Conservation (phyloP, 2,113 vertebrate species). For the Pterophyllum scalare region DNA sequence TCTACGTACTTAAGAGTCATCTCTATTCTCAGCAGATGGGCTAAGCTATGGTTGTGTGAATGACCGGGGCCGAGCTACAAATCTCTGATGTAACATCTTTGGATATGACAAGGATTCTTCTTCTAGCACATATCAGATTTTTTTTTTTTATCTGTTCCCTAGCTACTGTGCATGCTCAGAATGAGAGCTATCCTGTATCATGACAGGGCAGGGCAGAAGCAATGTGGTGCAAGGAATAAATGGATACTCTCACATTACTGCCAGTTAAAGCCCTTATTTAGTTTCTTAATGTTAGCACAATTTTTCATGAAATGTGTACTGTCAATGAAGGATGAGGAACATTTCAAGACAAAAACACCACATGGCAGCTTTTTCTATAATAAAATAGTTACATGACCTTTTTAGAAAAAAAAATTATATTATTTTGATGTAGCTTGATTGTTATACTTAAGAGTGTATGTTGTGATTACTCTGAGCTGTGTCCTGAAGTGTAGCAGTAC, state of each 20-base stretch:
- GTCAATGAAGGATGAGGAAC: background rate
- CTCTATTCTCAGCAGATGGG: slow-evolving; percentile 70
- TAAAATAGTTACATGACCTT: background rate
- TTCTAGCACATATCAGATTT: slow-evolving; percentile 8
- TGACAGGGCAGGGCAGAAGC: background rate
- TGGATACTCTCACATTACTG: background rate
- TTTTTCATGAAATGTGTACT: background rate
- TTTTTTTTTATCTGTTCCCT: slow-evolving; percentile 23
- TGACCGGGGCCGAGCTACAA: slow-evolving; percentile 45
- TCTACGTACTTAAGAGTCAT: slow-evolving; percentile 75
- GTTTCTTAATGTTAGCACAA: background rate
- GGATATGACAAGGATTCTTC: slow-evolving; percentile 39
- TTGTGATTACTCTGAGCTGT: background rate
- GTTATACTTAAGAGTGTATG: background rate
- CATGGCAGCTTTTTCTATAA: background rate
- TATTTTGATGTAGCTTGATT: background rate
- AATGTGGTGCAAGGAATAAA: background rate
- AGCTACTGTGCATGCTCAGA: background rate
- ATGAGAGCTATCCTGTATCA: background rate
- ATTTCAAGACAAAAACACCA: background rate
- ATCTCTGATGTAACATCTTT: slow-evolving; percentile 59
- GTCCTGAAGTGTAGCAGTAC: slow-evolving; percentile 9
- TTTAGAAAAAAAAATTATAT: background rate
- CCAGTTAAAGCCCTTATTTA: background rate
- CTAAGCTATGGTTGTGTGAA: slow-evolving; percentile 66